These are phyloP conservation scores for Lobophora halterata DNA, from an alignment of 2,888 invertebrate genomes.

Conservation along the genomic window DNA sequence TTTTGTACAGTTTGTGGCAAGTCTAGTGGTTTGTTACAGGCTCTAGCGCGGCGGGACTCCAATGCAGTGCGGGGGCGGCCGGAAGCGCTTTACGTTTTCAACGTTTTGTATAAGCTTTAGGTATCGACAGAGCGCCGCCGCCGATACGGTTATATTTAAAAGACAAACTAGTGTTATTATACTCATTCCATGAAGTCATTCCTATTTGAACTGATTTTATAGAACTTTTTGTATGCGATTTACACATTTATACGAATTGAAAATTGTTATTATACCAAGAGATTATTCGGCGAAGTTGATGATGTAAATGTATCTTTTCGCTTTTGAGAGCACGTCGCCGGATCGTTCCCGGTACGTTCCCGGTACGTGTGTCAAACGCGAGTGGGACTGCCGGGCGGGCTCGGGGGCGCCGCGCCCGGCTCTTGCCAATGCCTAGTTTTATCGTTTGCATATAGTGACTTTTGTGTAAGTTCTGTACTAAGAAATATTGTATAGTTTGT, in stretches of 20 bases:
- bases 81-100: too few species aligned
- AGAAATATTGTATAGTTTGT: conserved; percentile 23
- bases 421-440: conserved; percentile 75
- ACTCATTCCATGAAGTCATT: conserved; percentile 50
- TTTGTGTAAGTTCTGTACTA: conserved; percentile 33
- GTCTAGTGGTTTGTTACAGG: too few species aligned
- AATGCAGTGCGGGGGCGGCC: too few species aligned
- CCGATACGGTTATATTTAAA: too few species aligned
- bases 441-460: conserved; percentile 56
- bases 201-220: conserved; percentile 38
- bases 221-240: conserved; percentile 36
- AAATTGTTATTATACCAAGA: conserved; percentile 5
- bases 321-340: neutral
- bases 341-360: neutral
- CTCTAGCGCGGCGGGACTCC: too few species aligned
- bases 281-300: neutral
- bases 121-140: too few species aligned
- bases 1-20: too few species aligned
- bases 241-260: conserved; percentile 36
- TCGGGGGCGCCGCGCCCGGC: conserved; percentile 47
- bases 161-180: conserved; percentile 27
- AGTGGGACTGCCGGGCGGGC: conserved; percentile 28
- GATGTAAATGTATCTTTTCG: conserved; percentile 1
- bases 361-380: too few species aligned
- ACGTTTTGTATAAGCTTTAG: too few species aligned